These are phyloP conservation scores for Sebastes diaconus DNA, from an alignment of 2,797 vertebrate species.

Conservation along the genomic window DNA sequence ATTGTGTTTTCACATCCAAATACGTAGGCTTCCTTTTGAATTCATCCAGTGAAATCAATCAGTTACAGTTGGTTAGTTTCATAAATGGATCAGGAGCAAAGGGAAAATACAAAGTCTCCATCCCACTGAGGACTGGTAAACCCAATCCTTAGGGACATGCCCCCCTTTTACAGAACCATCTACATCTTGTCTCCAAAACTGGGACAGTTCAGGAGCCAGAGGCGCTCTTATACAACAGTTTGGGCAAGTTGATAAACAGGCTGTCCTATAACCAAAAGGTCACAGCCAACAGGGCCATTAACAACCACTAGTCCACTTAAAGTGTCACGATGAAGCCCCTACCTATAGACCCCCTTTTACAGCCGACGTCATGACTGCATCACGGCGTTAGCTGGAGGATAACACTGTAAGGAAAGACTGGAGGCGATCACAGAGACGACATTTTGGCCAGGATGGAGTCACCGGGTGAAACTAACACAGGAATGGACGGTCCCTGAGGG, in stretches of 20 bases:
- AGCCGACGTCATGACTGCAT: background rate
- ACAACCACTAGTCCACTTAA: background rate
- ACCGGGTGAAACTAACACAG: background rate
- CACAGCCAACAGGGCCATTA: background rate
- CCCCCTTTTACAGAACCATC: slow-evolving; percentile 31
- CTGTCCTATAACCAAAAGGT: background rate
- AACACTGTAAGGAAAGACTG: background rate
- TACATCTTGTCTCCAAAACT: slow-evolving; percentile 31
- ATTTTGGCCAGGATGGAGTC: too few relatives aligned
- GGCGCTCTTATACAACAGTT: background rate
- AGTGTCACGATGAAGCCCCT: background rate
- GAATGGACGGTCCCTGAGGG: background rate
- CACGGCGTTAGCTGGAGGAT: background rate
- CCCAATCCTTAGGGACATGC: slow-evolving; percentile 12
- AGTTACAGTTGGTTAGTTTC: slow-evolving; percentile 31
- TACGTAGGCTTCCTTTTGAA: slow-evolving; percentile 1
- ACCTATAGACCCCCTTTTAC: background rate
- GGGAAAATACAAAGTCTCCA: slow-evolving; percentile 15
- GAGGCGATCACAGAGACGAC: background rate
- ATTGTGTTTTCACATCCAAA: background rate
- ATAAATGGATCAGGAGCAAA: slow-evolving; percentile 33
- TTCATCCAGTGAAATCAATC: slow-evolving; percentile 30
- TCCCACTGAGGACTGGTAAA: slow-evolving; percentile 19
- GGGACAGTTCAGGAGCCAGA: slow-evolving; percentile 22
- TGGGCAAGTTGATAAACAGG: background rate